Conservation (phyloP, 2,797 vertebrate species). For the Austrolebias charrua region DNA sequence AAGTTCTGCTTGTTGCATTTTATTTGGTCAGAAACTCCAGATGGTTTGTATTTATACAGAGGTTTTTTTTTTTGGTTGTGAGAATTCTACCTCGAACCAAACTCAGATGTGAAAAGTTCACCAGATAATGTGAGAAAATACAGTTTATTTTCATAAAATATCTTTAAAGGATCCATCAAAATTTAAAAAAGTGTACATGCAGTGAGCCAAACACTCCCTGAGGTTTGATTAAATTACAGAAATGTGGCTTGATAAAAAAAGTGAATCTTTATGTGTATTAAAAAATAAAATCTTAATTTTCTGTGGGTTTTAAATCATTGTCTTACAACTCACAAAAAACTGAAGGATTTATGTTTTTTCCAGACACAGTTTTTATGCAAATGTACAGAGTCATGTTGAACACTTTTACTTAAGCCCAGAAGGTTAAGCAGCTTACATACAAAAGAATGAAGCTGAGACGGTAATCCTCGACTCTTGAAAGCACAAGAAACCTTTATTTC, state of each 20-base stretch:
- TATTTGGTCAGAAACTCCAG: too few species aligned
- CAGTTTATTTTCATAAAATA: neutral
- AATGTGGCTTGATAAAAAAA: neutral
- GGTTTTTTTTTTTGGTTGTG: neutral
- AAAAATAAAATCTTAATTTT: neutral
- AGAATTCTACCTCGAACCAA: neutral
- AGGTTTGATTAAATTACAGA: neutral
- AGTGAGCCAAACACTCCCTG: neutral
- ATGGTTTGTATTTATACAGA: neutral
- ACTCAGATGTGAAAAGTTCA: neutral
- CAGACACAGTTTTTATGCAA: constrained; percentile 32
- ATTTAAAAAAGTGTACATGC: neutral
- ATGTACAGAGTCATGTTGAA: constrained; percentile 11
- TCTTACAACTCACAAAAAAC: constrained; percentile 9
- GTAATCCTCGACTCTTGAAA: constrained; percentile 45
- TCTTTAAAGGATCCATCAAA: neutral
- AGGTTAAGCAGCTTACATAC: constrained; percentile 55
- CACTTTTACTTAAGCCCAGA: constrained; percentile 32
- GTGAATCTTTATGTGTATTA: neutral
- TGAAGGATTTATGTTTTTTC: constrained; percentile 1
- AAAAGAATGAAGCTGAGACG: constrained; percentile 34
- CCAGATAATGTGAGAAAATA: neutral
- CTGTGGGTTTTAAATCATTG: constrained; percentile 1
- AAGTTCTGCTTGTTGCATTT: too few species aligned
- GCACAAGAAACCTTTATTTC: constrained; percentile 30